Base-by-base conservation (phyloP, 2,113 vertebrate genomes). In the Condylura cristata region DNA sequence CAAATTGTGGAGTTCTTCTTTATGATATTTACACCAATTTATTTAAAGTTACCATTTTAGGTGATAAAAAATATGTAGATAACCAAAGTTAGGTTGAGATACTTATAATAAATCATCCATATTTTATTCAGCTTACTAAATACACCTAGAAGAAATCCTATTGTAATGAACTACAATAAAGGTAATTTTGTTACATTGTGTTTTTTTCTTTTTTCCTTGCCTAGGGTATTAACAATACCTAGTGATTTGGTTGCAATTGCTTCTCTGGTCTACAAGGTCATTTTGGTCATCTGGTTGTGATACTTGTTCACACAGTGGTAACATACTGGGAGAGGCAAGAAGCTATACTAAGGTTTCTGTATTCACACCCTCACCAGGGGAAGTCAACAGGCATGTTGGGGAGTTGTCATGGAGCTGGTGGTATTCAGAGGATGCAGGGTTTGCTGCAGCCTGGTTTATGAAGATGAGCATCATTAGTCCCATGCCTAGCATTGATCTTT, bases 1-100 rank as follows among this genome's bases (percentile, higher is more conserved):
- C 70, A 60, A 24, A 60, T 18, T 12, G 53, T 70, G 39, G 53
- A 72, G 8, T 93, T 91, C 16, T 74, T 76, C 28, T 74, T 93
- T 30, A 44, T 61, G 86, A 78, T 90, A 53, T 56, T 96, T 74
- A 83, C 89, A 89, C 8, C 30, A 79, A 6, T 66, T 89, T 88
- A 53, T 81, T 90, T 87, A 95, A 48, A 84, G 34, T 80, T 93
- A 90, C 0, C 39, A 22, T 81, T 81, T 84, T 8, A 80, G 61
- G 32, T 6, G 3, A 65, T 74, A 16, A 26, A 63, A 81, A 86
- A 89, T 44, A 20, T 48, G n/a, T 17, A 12, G 28, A 12, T 34
- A 86, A 72, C 76, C 66, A 41, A 75, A 89, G 9, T 75, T 89
- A 76, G 24, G n/a, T 30, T 82, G 46, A 83, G 37, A 87, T 80